Percentiles rank a stretch among this genome's conserved stretches.
Evolutionary conservation across 2,888 invertebrate species (phyloP).

Genomic region (Cosmia pyralina): DNA sequence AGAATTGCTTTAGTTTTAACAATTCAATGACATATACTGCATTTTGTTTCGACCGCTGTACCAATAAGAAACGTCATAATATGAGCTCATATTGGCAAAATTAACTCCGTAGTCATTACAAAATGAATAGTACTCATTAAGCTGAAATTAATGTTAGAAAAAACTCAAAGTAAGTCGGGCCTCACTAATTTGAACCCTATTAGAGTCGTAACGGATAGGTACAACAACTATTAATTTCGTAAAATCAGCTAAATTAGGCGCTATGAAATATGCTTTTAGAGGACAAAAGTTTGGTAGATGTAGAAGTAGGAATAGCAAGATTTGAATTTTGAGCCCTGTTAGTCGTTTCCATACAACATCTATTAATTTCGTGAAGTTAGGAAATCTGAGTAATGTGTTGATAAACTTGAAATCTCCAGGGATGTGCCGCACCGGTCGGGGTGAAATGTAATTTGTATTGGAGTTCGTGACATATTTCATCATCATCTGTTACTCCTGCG

Average conservation of each 20-base stretch:
- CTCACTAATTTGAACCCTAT: not conserved
- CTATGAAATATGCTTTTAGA: conserved; percentile 13
- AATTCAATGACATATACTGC: not conserved
- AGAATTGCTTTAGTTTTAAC: not conserved
- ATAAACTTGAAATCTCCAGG: conserved; percentile 49
- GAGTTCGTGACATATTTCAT: conserved; percentile 51
- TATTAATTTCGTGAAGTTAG: conserved; percentile 49
- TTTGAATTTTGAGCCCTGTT: conserved; percentile 36
- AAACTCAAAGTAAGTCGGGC: not conserved
- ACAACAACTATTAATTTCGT: conserved; percentile 1
- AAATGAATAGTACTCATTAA: not conserved
- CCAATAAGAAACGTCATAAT: not conserved
- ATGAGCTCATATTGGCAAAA: not conserved
- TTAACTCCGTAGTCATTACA: too few species aligned
- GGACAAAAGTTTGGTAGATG: conserved; percentile 18
- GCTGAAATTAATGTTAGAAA: not conserved
- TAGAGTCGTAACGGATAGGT: not conserved
- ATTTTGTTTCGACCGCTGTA: not conserved
- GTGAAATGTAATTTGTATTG: conserved; percentile 51
- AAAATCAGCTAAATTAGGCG: not conserved
- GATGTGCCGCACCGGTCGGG: conserved; percentile 31
- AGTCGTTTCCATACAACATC: conserved; percentile 32
- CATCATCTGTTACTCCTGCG: conserved; percentile 42
- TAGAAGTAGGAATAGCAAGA: conserved; percentile 23
- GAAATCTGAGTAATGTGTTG: conserved; percentile 53